phyloP scores from a whole-genome alignment of 2,113 vertebrate genomes.

The Peromyscus californicus region DNA sequence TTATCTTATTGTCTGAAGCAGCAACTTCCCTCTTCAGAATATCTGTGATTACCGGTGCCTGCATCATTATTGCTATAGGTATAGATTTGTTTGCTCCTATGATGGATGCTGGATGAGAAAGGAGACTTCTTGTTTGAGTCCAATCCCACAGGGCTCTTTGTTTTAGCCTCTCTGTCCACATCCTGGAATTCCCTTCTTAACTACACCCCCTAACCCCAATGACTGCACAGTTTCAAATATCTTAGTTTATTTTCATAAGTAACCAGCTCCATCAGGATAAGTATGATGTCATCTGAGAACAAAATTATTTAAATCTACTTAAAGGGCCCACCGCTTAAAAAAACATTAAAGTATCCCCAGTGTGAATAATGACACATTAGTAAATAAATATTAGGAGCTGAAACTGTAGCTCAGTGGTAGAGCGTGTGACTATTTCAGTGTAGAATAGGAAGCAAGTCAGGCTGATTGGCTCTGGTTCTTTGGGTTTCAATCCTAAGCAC shows the following conservation, averaged over 20 bases:
- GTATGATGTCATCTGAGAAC: background rate
- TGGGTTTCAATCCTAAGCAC: background rate
- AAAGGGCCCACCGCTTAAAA: conserved; percentile 13
- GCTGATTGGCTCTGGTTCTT: background rate
- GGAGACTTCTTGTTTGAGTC: too few relatives aligned
- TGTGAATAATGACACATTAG: background rate
- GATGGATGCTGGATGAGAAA: background rate
- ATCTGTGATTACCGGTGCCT: background rate
- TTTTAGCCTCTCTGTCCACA: background rate
- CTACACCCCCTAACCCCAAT: background rate
- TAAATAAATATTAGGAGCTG: background rate
- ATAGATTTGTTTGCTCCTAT: background rate
- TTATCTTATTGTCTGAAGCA: background rate
- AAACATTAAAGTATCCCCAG: background rate
- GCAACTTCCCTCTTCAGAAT: background rate
- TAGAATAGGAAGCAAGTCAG: background rate
- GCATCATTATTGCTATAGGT: background rate
- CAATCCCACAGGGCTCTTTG: background rate
- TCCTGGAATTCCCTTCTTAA: background rate
- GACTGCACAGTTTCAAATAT: background rate
- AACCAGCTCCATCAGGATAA: background rate
- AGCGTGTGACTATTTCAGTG: background rate
- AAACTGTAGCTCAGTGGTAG: background rate
- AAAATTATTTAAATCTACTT: background rate
- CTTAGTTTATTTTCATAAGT: background rate